Conservation (phyloP, 1,140 invertebrate genomes). For the Sycophaga agraensis region DNA sequence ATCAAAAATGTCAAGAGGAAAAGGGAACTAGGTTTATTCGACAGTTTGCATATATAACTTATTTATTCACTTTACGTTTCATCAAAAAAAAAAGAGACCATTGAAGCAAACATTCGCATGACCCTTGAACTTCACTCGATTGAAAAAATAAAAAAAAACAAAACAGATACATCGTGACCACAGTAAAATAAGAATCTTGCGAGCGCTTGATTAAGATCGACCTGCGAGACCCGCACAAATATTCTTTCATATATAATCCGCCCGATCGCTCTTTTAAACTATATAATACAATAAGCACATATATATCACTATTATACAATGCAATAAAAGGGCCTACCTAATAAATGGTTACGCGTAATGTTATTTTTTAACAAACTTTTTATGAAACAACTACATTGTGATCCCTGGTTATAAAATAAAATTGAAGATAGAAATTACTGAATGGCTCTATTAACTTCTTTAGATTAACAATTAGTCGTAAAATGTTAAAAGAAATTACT, state of each 20-base stretch:
- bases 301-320: slow-evolving; percentile 50
- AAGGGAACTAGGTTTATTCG: slow-evolving; percentile 10
- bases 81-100: no score
- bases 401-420: no score
- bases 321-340: slow-evolving; percentile 43
- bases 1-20: background rate
- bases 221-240: slow-evolving; percentile 39
- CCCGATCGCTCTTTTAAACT: slow-evolving; percentile 41
- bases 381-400: slow-evolving; percentile 43
- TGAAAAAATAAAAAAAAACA: background rate
- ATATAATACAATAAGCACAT: slow-evolving; percentile 56
- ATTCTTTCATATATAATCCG: slow-evolving; percentile 36
- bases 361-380: slow-evolving; percentile 49
- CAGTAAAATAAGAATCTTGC: slow-evolving; percentile 37
- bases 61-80: no score
- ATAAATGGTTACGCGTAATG: slow-evolving; percentile 37
- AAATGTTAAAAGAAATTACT: no score
- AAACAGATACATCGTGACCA: slow-evolving; percentile 18
- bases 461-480: no score
- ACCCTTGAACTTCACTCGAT: background rate
- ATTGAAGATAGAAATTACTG: no score
- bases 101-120: background rate
- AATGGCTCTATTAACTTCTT: no score
- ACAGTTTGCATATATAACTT: no score
- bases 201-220: slow-evolving; percentile 46